Evolutionary conservation across 2,888 invertebrate genomes (phyloP), one percentile per base, ranked within the genome.

Genomic region (Seladonia tumulorum): DNA sequence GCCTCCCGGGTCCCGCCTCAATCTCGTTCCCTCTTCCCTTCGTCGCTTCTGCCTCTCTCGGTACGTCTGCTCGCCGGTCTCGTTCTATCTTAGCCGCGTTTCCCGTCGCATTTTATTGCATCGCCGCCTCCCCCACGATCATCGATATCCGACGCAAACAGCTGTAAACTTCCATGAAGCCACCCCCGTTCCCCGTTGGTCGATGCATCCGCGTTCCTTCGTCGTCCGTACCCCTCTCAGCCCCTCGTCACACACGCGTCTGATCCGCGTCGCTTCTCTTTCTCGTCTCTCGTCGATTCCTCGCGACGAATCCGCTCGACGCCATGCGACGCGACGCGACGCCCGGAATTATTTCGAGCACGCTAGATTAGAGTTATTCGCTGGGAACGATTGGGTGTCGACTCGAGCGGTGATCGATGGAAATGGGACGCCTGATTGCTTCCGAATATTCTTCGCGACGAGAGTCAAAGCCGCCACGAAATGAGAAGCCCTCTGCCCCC

Each of bases 101-200:
- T 71, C 79, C 79, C 74, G 82, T 84, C 85, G 88, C 88, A 87
- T 91, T 90, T 90, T 90, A 90, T 90, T 91, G 90, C 91, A 88
- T 90, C 88, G 86, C 83, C 90, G 83, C 89, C 87, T 83, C 87
- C 90, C 90, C 76, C 85, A 82, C 89, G 88, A 90, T 90, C 90
- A 92, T 92, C 92, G 92, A 91, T 92, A 92, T 91, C 89, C 91
- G 90, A 91, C 83, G 91, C 92, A 92, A 92, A 92, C 91, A 92
- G 92, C 92, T 90, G 92, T 92, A 92, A 91, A 92, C 88, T 91
- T 91, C 89, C 91, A 91, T 91, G 90, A 89, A 88, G 86, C 83
- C 79, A 75, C 82, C 85, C 77, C 88, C 74, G n/a, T n/a, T 82
- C 42, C 42, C 22, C n/a, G n/a, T n/a, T 42, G 57, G 39, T 49